Evolutionary conservation across 2,113 vertebrate genomes (phyloP).

Genomic region (Dolichallabes microphthalmus): DNA sequence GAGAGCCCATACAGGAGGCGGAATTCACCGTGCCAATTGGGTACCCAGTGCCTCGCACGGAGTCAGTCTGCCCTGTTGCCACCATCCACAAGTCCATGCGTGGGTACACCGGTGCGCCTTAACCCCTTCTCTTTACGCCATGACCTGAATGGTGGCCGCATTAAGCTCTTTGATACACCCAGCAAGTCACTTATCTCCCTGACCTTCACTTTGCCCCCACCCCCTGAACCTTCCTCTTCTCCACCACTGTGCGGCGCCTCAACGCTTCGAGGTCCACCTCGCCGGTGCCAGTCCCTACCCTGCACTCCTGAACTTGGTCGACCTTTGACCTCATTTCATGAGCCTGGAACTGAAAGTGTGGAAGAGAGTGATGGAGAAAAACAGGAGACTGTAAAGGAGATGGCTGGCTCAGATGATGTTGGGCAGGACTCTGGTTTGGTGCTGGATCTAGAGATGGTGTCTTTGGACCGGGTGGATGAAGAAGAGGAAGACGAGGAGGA

Average conservation of each 20-base stretch:
- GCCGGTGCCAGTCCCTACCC: slow-evolving; percentile 84
- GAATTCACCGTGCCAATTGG: slow-evolving; percentile 63
- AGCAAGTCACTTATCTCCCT: slow-evolving; percentile 86
- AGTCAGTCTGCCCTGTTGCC: slow-evolving; percentile 85
- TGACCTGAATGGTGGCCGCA: slow-evolving; percentile 88
- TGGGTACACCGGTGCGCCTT: slow-evolving; percentile 74
- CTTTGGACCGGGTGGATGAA: slow-evolving; percentile 65
- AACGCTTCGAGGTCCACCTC: slow-evolving; percentile 51
- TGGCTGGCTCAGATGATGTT: not conserved
- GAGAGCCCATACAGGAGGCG: slow-evolving; percentile 64
- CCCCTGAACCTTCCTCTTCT: slow-evolving; percentile 58
- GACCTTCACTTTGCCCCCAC: slow-evolving; percentile 80
- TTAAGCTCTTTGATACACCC: slow-evolving; percentile 88
- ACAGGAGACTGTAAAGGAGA: not conserved
- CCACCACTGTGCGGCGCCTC: slow-evolving; percentile 58
- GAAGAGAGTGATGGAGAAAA: slow-evolving; percentile 32
- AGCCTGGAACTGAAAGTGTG: slow-evolving; percentile 8
- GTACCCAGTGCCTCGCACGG: slow-evolving; percentile 76
- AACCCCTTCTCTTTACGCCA: slow-evolving; percentile 91
- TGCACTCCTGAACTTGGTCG: slow-evolving; percentile 79
- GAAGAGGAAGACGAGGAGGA: slow-evolving; percentile 49
- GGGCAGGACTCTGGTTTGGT: slow-evolving; percentile 52
- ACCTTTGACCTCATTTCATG: slow-evolving; percentile 45
- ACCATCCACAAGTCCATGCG: slow-evolving; percentile 62
- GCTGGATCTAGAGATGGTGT: slow-evolving; percentile 68